Evolutionary conservation across 2,888 invertebrate genomes (phyloP), one percentile per base, ranked within the genome.

Genomic region (Linyphia triangularis): DNA sequence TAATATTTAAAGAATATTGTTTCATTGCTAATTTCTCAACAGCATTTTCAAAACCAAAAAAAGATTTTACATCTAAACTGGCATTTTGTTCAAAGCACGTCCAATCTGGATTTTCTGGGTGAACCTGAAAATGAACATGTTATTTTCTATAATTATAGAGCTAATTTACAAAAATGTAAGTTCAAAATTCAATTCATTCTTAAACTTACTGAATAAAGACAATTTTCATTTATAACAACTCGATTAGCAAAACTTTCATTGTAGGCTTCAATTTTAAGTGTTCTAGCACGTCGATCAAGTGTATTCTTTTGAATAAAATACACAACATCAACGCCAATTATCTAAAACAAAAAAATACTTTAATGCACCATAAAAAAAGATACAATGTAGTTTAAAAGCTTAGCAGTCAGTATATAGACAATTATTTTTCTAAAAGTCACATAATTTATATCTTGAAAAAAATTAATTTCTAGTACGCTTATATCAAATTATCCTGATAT

Each of bases 1-100:
- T 95, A 91, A 97, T 96, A 92, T 96, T 97, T 69, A 96, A 94
- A 4, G 97, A 96, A 92, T 98, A 98, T 92, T 98, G 98, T 92
- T 98, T 98, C 96, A 98, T 98, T 72, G 98, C 97, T 91, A 98
- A 95, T 93, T 98, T 98, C 93, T 98, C 98, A 92, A 98, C 97
- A 0, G 97, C 96, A 92, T 95, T 96, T 93, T 98, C 98, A 92
- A 98, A 96, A 0, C 98, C 98, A 93, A 98, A 98, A 93, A 98
- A 98, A 91, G 96, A 97, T 93, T 97, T 97, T 73, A 98, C 97
- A 93, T 98, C 98, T 88, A 98, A 94, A 91, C 96, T 95, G 26
- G 98, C 98, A 82, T 95, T 95, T 93, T 98, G 98, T 93, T 98
- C 98, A 93, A 98, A 98, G 92, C 98, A 98, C 0, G 98, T 98